These are phyloP conservation scores for Poecilia latipinna DNA, from an alignment of 2,113 vertebrate genomes.

Conservation along the genomic window DNA sequence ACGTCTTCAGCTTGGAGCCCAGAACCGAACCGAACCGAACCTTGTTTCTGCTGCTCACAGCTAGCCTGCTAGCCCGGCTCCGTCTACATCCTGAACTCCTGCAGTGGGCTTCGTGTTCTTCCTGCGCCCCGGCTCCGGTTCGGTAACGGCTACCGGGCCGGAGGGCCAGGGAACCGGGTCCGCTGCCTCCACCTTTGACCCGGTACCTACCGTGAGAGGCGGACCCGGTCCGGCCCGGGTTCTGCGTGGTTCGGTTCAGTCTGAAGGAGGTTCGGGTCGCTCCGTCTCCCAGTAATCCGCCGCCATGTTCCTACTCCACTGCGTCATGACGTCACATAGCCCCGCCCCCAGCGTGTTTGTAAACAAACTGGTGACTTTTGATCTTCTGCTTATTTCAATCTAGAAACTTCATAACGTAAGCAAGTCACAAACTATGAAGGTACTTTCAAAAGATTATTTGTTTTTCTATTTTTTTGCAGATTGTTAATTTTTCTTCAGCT, in stretches of 20 bases:
- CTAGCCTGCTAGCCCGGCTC: not conserved
- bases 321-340: slow-evolving; percentile 35
- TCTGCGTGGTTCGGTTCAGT: slow-evolving; percentile 53
- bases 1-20: not conserved
- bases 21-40: not conserved
- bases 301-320: slow-evolving; percentile 65
- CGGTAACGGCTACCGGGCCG: not conserved
- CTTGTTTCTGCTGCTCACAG: not conserved
- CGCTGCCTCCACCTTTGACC: not conserved
- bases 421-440: no score
- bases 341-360: not conserved
- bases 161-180: not conserved
- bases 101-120: slow-evolving; percentile 51
- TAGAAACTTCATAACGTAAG: no score
- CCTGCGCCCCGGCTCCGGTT: slow-evolving; percentile 34
- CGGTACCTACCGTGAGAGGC: slow-evolving; percentile 49
- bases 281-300: slow-evolving; percentile 71
- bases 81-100: not conserved
- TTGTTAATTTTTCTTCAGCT: no score
- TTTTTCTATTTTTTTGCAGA: no score
- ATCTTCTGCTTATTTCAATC: no score
- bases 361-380: not conserved
- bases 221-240: slow-evolving; percentile 44
- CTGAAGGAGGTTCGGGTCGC: slow-evolving; percentile 26
- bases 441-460: no score